Evolutionary conservation across 2,888 invertebrate genomes (phyloP), one percentile per base, ranked within the genome.

Genomic region (Ornithoptera priamus): DNA sequence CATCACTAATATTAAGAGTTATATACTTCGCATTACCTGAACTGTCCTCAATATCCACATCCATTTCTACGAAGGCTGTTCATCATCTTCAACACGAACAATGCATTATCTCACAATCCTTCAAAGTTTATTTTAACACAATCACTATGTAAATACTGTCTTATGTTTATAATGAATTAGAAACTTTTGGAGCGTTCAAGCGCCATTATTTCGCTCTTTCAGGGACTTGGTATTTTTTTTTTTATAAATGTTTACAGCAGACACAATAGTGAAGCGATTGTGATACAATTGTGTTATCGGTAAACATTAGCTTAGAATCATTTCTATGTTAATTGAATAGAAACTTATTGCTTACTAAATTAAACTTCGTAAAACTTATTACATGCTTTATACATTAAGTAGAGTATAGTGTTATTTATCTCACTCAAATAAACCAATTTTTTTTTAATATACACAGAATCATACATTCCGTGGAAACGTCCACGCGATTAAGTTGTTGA

Each of bases 11-110:
- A 50, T 18, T 50, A 50, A 50, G 18, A 50, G 15, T 50, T 50
- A 50, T 36, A 22, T 10, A 36, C 12, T 58, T 15, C 46, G 53
- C 22, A 57, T 62, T 70, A 70, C 69, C 69, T 70, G 69, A 66
- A 66, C 62, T 70, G 50, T 70, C 59, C 12, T 66, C 69, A 42
- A 58, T 50, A 20, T 70, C 69, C 53, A 66, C 50, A 58, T 70
- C 69, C 69, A 70, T 70, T 39, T 67, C 56, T 36, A 20, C 61
- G 17, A n/a, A 18, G 7, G 62, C 20, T 62, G 24, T 65, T 62
- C 69, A 69, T 66, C 66, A 66, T 69, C 65, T 46, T 69, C 62
- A 50, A 42, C 15, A 8, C 39, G 39, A 39, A 39, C 39, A 39
- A 39, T 39, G 39, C 39, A 39, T 10, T 10, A 39, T 39, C 39